Base-by-base conservation (phyloP, 2,113 vertebrate species). In the Rana temporaria region DNA sequence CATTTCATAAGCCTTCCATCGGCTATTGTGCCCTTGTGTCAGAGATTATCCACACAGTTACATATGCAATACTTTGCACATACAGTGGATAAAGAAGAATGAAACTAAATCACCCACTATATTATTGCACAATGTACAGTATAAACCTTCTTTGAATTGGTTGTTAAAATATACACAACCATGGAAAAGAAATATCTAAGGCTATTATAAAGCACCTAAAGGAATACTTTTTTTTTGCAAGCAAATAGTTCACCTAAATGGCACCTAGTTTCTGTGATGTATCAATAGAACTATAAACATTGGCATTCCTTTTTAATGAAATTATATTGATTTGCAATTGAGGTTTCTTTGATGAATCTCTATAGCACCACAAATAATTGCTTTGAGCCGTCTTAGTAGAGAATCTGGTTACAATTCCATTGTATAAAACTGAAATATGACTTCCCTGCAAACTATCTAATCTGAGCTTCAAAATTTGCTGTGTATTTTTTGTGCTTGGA, bases 301-400 rank as follows among this genome's bases (percentile, higher is more conserved):
- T 82, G 80, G 64, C 70, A 74, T 66, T 53, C 75, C 70, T 82
- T 82, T 59, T 82, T 82, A 74, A 82, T 82, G 48, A 82, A 74
- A 82, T 74, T 57, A 76, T 72, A 76, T 83, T 83, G 71, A 76
- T 83, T 76, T 67, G 63, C 30, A 83, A 68, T 83, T 68, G 60
- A 30, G 55, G 62, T 24, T 60, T 83, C 63, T 63, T 80, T 68
- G 72, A 83, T 76, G 75, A 75, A 83, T 83, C 60, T 20, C 71
- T 53, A n/a, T 72, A 64, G 24, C 38, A 34, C 68, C 18, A 74
- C 22, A 26, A 67, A 52, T 48, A 17, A 76, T 68, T 76, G 63
- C 72, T 48, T 71, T 48, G 20, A 80, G 62, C 34, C 34, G 48
- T 62, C 67, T 70, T 59, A 48, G 22, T 18, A 53, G 64, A 57